These are phyloP conservation scores for Lithophane semibrunnea DNA, from an alignment of 2,888 invertebrate species.

Conservation along the genomic window DNA sequence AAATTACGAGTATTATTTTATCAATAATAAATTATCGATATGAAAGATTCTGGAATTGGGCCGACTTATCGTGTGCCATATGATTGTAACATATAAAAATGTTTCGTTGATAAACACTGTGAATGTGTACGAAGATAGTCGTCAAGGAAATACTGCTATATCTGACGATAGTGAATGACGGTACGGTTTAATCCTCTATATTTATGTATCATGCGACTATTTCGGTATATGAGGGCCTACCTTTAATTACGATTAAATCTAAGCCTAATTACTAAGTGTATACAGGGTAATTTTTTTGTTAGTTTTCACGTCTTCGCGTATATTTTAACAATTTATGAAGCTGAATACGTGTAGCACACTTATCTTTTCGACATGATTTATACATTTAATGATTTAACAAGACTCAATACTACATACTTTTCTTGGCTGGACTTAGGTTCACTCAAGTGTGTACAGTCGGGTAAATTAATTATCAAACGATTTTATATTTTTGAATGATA, in stretches of 20 bases:
- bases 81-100: slow-evolving; percentile 60
- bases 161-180: slow-evolving; percentile 42
- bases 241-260: slow-evolving; percentile 20
- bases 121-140: slow-evolving; percentile 43
- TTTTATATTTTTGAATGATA: no score
- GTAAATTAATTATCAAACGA: not conserved
- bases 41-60: slow-evolving; percentile 72
- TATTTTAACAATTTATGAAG: slow-evolving; percentile 10
- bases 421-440: not conserved
- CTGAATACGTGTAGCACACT: not conserved
- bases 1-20: slow-evolving; percentile 78
- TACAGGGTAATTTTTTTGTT: not conserved
- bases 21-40: slow-evolving; percentile 71
- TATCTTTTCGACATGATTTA: slow-evolving; percentile 7
- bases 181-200: slow-evolving; percentile 19
- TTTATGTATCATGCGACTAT: slow-evolving; percentile 16
- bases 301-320: not conserved
- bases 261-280: not conserved
- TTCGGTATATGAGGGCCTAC: slow-evolving; percentile 10
- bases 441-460: no score
- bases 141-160: slow-evolving; percentile 61
- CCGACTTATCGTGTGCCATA: slow-evolving; percentile 68
- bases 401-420: slow-evolving; percentile 3
- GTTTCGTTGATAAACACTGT: slow-evolving; percentile 47
- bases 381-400: not conserved